Evolutionary conservation across 2,113 vertebrate species (phyloP).

Genomic region (Strigops habroptila): DNA sequence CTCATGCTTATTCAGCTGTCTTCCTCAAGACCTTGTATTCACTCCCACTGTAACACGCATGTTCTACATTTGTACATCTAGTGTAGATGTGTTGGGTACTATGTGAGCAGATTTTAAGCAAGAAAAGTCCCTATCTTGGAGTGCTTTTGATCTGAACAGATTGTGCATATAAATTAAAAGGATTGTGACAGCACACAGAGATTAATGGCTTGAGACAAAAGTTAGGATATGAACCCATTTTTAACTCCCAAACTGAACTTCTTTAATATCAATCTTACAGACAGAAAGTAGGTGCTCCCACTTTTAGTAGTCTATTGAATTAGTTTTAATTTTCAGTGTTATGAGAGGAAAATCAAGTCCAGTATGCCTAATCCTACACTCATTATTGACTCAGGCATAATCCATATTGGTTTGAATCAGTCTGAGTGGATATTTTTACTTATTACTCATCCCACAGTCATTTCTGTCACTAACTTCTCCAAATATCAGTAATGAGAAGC

Average conservation of each 20-base stretch:
- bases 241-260: neutral
- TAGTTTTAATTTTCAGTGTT: neutral
- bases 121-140: neutral
- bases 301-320: neutral
- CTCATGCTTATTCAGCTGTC: neutral
- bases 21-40: neutral
- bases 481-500: conserved; percentile 18
- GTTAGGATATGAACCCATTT: neutral
- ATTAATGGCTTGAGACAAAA: neutral
- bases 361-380: neutral
- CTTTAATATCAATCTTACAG: neutral
- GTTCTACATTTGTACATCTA: neutral
- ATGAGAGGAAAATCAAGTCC: conserved; percentile 14
- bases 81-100: neutral
- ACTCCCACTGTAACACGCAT: neutral
- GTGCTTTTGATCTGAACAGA: neutral
- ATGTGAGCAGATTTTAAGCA: neutral
- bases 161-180: neutral
- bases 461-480: conserved; percentile 15
- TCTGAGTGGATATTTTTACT: conserved; percentile 15
- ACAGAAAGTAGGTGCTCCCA: neutral
- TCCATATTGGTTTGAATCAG: conserved; percentile 30
- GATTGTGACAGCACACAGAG: neutral
- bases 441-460: conserved; percentile 27
- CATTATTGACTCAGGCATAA: conserved; percentile 30